Conservation (phyloP, 2,113 vertebrate genomes). For the Microtus ochrogaster region DNA sequence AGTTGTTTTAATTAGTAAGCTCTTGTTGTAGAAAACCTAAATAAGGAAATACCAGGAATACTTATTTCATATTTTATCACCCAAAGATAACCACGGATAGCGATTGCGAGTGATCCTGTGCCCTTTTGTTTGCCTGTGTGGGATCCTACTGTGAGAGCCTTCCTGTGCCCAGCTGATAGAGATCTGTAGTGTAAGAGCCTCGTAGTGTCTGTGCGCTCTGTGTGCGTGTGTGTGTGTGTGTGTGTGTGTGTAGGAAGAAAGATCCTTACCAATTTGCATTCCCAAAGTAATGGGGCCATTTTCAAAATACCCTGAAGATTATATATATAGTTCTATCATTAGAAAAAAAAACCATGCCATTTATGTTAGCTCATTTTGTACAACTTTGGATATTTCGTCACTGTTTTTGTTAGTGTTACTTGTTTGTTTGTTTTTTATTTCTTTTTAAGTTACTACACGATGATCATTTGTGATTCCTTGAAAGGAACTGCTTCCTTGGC, state of each 20-base stretch:
- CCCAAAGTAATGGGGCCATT: background rate
- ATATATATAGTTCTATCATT: background rate
- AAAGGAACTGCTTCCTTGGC: slow-evolving; percentile 43
- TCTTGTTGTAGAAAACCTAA: slow-evolving; percentile 8
- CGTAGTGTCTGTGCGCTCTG: accelerated
- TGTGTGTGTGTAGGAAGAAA: background rate
- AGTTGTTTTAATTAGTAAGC: background rate
- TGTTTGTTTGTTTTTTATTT: background rate
- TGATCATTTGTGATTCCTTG: slow-evolving; percentile 41
- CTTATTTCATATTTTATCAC: background rate
- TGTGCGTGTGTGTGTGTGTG: accelerated
- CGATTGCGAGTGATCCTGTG: background rate
- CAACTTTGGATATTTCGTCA: background rate
- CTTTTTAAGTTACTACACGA: background rate
- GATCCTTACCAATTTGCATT: background rate
- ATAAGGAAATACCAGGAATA: background rate
- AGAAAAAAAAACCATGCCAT: background rate
- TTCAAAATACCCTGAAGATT: background rate
- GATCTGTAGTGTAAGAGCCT: background rate
- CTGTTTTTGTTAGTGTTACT: background rate
- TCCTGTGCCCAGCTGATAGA: slow-evolving; percentile 6
- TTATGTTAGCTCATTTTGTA: background rate
- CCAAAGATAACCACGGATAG: background rate
- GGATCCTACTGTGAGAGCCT: background rate
- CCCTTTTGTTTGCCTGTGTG: background rate